These are phyloP conservation scores for Perizoma affinitatum DNA, from an alignment of 2,888 invertebrate species.

Conservation along the genomic window DNA sequence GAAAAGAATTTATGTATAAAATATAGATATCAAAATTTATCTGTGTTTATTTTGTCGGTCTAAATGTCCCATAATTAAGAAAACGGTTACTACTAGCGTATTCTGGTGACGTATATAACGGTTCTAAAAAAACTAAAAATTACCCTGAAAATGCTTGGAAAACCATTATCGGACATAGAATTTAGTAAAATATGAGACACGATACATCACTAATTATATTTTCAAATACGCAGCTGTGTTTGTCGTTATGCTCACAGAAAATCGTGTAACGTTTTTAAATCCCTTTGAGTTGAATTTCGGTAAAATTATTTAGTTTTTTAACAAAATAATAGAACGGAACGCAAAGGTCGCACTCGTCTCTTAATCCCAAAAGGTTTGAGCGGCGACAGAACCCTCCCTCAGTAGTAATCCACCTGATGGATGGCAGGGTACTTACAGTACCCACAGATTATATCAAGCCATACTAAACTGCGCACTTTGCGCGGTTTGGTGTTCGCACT, in stretches of 20 bases:
- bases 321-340: constrained; percentile 52
- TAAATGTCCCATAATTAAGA: neutral
- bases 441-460: constrained; percentile 37
- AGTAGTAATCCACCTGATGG: constrained; percentile 58
- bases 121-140: neutral
- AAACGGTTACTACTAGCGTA: neutral
- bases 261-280: constrained; percentile 15
- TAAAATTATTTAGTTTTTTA: constrained; percentile 43
- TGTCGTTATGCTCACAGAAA: constrained; percentile 20
- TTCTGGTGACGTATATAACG: too few species aligned
- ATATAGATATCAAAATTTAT: constrained; percentile 55
- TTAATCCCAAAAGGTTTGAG: constrained; percentile 56
- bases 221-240: constrained; percentile 7
- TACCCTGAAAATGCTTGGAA: too few species aligned
- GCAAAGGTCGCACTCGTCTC: constrained; percentile 47
- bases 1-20: constrained; percentile 77
- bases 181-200: neutral
- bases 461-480: constrained; percentile 38
- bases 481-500: constrained; percentile 33
- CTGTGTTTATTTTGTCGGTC: constrained; percentile 36
- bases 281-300: constrained; percentile 23
- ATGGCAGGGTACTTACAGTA: constrained; percentile 40
- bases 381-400: constrained; percentile 46
- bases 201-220: constrained; percentile 7
- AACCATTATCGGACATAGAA: neutral